phyloP scores from a whole-genome alignment of 2,113 vertebrate species.

The Indicator indicator region DNA sequence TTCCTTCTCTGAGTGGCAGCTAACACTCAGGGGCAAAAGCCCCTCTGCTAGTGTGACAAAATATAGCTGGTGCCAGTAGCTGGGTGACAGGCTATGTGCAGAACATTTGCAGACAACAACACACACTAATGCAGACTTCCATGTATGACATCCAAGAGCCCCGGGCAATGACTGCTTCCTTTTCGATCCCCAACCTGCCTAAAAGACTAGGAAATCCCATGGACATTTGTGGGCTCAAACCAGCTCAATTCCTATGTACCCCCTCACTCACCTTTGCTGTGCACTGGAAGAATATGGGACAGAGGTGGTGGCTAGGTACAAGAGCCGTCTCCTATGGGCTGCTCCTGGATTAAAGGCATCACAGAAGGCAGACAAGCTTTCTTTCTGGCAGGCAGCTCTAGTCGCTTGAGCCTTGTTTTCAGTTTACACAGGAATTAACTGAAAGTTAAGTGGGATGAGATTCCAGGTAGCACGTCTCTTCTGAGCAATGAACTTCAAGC shows the following conservation, averaged over 20 bases:
- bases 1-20: background rate
- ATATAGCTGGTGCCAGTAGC: background rate
- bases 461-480: background rate
- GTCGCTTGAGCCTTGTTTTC: background rate
- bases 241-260: background rate
- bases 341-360: background rate
- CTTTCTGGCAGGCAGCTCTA: background rate
- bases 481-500: background rate
- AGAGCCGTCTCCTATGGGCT: background rate
- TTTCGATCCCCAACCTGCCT: background rate
- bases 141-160: background rate
- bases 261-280: background rate
- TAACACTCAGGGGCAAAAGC: background rate
- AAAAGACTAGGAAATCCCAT: background rate
- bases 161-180: background rate
- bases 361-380: background rate
- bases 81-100: background rate
- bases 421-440: background rate
- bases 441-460: background rate
- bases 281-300: background rate
- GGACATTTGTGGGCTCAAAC: background rate
- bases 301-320: background rate
- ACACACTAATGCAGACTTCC: constrained; percentile 30
- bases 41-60: background rate
- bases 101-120: background rate